A percentile compares a stretch with the other conserved stretches of the same genome.
These are phyloP conservation scores for Pteronotus mesoamericanus DNA, from an alignment of 2,797 vertebrate species.

Conservation along the genomic window DNA sequence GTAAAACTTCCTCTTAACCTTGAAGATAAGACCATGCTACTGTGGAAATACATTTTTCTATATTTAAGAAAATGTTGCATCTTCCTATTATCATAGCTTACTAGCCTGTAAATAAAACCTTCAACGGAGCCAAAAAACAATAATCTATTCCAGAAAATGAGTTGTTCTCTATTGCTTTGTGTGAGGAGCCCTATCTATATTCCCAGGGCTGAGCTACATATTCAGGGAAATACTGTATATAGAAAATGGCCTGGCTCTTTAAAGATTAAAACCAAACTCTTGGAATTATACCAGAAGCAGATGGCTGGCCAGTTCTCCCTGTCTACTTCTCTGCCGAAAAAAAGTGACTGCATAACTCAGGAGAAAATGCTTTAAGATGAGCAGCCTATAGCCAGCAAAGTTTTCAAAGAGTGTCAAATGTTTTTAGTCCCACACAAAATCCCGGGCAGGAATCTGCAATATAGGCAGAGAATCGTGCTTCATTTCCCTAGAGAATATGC, in stretches of 20 bases:
- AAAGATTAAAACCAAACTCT: slow-evolving; percentile 23
- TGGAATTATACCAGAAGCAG: slow-evolving; percentile 43
- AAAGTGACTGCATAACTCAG: slow-evolving; percentile 25
- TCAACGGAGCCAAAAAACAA: slow-evolving; percentile 4
- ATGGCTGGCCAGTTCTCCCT: neutral
- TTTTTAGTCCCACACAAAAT: neutral
- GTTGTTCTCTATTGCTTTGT: neutral
- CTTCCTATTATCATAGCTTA: neutral
- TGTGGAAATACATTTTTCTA: neutral
- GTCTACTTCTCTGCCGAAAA: slow-evolving; percentile 29
- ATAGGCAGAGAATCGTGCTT: neutral
- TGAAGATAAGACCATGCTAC: neutral
- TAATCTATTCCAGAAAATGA: neutral
- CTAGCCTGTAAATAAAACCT: neutral
- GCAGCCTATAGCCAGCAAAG: neutral
- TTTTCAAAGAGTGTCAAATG: slow-evolving; percentile 1
- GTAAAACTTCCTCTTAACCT: neutral
- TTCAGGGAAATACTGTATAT: neutral
- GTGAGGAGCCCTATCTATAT: neutral
- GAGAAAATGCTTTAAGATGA: slow-evolving; percentile 20
- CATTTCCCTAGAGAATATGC: neutral
- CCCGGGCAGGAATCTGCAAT: neutral
- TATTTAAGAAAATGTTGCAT: slow-evolving; percentile 19
- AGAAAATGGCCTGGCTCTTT: neutral
- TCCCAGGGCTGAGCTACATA: neutral